Conservation (phyloP, 1,140 invertebrate genomes). For the silkworm (Bombyx mori) region ASM3026992v2 NC_085107.1:11487001-11487500, state of each 20-base stretch:
- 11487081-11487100: conserved; percentile 33
- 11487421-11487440: too few species aligned
- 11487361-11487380: too few species aligned
- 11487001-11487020: conserved; percentile 32
- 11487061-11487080: conserved; percentile 44
- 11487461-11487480: too few species aligned
- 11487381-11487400: too few species aligned
- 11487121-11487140: conserved; percentile 4
- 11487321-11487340: too few species aligned
- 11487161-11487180: conserved; percentile 2
- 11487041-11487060: conserved; percentile 41
- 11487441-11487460: too few species aligned
- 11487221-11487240: not conserved
- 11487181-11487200: not conserved
- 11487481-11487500: too few species aligned
- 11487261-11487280: not conserved
- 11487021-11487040: conserved; percentile 41
- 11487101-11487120: not conserved
- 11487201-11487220: not conserved
- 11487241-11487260: not conserved
- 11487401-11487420: too few species aligned
- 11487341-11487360: too few species aligned
- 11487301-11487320: too few species aligned
- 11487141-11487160: conserved; percentile 2
- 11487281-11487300: not conserved